These are phyloP conservation scores for Sebastes matsubarae DNA, from an alignment of 2,797 vertebrate genomes.

Conservation along the genomic window DNA sequence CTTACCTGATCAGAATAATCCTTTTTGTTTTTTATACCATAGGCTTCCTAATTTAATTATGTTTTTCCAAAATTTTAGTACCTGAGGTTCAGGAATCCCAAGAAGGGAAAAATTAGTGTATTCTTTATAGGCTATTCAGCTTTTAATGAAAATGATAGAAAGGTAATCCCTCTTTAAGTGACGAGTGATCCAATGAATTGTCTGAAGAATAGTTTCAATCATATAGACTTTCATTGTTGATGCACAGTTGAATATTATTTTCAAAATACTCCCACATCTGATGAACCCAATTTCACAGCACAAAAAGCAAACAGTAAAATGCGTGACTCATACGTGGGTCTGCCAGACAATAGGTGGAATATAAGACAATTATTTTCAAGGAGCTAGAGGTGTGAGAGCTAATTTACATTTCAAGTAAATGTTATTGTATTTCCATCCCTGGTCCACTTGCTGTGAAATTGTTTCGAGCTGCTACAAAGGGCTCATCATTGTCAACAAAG, in stretches of 20 bases:
- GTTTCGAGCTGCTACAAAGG: slow-evolving; percentile 47
- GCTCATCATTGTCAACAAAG: slow-evolving; percentile 39
- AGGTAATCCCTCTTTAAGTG: not conserved
- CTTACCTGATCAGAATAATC: not conserved
- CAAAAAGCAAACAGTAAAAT: slow-evolving; percentile 39
- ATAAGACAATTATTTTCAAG: slow-evolving; percentile 47
- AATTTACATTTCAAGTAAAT: slow-evolving; percentile 67
- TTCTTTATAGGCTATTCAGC: not conserved
- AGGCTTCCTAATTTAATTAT: not conserved
- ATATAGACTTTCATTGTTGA: not conserved
- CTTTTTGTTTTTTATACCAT: not conserved
- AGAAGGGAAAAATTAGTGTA: not conserved
- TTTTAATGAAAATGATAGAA: not conserved
- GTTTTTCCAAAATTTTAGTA: not conserved
- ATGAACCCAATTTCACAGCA: slow-evolving; percentile 49
- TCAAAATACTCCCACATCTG: slow-evolving; percentile 20
- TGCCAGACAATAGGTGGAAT: slow-evolving; percentile 37
- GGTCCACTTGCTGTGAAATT: slow-evolving; percentile 47
- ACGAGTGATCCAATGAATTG: not conserved
- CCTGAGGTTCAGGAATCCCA: not conserved
- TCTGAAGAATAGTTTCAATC: not conserved
- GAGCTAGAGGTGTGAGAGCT: slow-evolving; percentile 47
- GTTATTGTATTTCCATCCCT: slow-evolving; percentile 42
- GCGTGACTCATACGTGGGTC: slow-evolving; percentile 47
- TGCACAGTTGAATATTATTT: slow-evolving; percentile 20